Conservation (phyloP, 1,140 invertebrate species). For the Ips nitidus region DNA sequence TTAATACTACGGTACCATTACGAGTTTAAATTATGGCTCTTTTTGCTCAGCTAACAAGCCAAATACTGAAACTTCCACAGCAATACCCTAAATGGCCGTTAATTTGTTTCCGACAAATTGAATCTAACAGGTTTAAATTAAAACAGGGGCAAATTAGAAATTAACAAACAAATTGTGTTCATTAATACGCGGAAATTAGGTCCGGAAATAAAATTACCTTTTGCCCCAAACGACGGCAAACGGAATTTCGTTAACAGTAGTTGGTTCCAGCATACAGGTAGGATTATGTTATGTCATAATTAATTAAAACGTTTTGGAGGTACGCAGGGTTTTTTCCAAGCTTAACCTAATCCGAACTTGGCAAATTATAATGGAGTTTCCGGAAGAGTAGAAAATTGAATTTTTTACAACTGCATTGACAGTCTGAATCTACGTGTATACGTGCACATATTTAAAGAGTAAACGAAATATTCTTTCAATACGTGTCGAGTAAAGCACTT, state of each 20-base stretch:
- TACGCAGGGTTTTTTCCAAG: background rate
- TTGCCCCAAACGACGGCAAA: background rate
- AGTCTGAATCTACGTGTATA: background rate
- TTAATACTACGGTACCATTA: too few species aligned
- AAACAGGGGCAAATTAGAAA: slow-evolving; percentile 32
- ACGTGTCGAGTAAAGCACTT: background rate
- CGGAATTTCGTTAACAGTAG: slow-evolving; percentile 11
- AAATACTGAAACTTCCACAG: too few species aligned
- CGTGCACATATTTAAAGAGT: background rate
- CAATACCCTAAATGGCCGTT: slow-evolving; percentile 8
- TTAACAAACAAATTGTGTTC: slow-evolving; percentile 32
- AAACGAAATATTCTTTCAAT: slow-evolving; percentile 2
- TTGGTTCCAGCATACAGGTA: background rate
- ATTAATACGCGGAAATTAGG: slow-evolving; percentile 26
- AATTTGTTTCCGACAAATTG: slow-evolving; percentile 30
- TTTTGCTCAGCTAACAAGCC: too few species aligned
- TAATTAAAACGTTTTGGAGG: background rate
- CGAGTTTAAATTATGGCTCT: too few species aligned
- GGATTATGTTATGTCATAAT: background rate
- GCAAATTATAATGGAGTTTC: background rate
- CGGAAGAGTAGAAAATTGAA: background rate
- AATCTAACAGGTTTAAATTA: slow-evolving; percentile 28
- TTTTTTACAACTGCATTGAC: background rate
- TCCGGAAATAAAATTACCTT: slow-evolving; percentile 18
- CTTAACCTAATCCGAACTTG: background rate